phyloP scores from a whole-genome alignment of 2,113 vertebrate genomes.

The Gopherus flavomarginatus region DNA sequence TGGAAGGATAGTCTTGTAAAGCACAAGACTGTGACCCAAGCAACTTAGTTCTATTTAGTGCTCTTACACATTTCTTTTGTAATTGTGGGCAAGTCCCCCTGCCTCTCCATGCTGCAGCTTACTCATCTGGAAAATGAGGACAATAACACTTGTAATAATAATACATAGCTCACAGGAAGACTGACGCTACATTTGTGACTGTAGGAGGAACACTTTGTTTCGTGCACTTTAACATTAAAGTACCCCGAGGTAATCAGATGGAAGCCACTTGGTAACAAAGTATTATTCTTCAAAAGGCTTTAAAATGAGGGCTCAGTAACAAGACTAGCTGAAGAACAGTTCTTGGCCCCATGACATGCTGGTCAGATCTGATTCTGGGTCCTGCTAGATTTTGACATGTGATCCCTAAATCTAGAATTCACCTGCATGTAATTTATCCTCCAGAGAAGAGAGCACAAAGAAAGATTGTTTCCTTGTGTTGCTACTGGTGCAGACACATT shows the following conservation, averaged over 20 bases:
- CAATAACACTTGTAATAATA: background rate
- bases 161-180: background rate
- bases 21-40: background rate
- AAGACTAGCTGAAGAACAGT: background rate
- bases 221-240: background rate
- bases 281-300: background rate
- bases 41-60: background rate
- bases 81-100: background rate
- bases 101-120: background rate
- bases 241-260: background rate
- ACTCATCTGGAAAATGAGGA: background rate
- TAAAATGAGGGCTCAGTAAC: background rate
- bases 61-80: background rate
- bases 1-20: background rate
- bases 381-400: background rate
- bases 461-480: background rate
- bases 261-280: background rate
- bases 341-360: background rate
- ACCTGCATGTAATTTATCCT: accelerated
- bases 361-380: background rate
- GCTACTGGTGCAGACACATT: background rate
- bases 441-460: background rate
- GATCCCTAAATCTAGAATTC: background rate
- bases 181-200: background rate
- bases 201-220: background rate